Percentiles rank a stretch among this genome's conserved stretches.
phyloP scores from a whole-genome alignment of 1,140 invertebrate species.

The Anastatus disparis region DNA sequence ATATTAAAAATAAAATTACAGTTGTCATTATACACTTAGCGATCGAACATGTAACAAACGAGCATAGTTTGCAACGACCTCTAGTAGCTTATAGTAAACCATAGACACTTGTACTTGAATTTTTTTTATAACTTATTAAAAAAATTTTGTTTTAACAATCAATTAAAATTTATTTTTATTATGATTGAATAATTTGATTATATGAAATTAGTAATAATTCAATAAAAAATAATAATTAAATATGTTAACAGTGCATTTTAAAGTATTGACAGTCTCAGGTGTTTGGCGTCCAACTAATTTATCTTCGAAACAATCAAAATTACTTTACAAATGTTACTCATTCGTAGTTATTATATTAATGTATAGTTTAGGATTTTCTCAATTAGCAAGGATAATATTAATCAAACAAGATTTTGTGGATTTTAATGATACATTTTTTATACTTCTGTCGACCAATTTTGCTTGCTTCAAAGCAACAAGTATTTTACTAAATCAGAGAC shows the following conservation, averaged over 20 bases:
- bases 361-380: neutral
- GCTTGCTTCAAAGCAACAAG: conserved; percentile 10
- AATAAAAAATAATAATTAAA: too few relatives aligned
- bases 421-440: conserved; percentile 29
- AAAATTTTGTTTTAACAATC: too few relatives aligned
- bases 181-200: too few relatives aligned
- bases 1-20: too few relatives aligned
- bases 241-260: conserved; percentile 13
- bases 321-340: conserved; percentile 13
- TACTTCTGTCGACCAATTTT: conserved; percentile 11
- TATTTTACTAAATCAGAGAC: neutral
- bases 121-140: too few relatives aligned
- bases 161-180: too few relatives aligned
- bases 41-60: too few relatives aligned
- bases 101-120: too few relatives aligned
- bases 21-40: too few relatives aligned
- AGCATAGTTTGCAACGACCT: too few relatives aligned
- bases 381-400: neutral
- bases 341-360: neutral
- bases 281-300: conserved; percentile 22
- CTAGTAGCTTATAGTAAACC: too few relatives aligned
- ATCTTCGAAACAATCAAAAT: neutral
- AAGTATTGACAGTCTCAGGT: neutral
- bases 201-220: too few relatives aligned
- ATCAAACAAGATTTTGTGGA: neutral